phyloP scores from a whole-genome alignment of 2,797 vertebrate species.

The Setipinna tenuifilis region DNA sequence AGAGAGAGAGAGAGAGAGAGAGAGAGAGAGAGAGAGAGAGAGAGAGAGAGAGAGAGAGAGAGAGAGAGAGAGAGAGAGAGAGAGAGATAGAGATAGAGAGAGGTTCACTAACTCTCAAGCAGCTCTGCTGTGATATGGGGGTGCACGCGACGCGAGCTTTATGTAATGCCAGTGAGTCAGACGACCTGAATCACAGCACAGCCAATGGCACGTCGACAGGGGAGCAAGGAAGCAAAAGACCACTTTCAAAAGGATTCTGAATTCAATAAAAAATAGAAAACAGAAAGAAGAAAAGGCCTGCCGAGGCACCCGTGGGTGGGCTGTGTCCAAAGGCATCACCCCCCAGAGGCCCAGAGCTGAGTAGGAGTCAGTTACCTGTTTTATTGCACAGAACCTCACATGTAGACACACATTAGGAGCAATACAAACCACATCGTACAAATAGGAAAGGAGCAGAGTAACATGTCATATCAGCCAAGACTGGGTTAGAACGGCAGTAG shows the following conservation, averaged over 20 bases:
- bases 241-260: constrained; percentile 22
- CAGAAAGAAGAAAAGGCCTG: constrained; percentile 22
- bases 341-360: background rate
- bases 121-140: constrained; percentile 38
- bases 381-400: constrained; percentile 22
- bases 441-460: background rate
- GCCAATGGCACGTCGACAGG: background rate
- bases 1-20: background rate
- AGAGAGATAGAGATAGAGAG: constrained; percentile 29
- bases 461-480: background rate
- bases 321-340: constrained; percentile 13
- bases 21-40: background rate
- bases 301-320: background rate
- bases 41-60: constrained; percentile 33
- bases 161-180: constrained; percentile 60
- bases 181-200: constrained; percentile 49
- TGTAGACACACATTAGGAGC: constrained; percentile 26
- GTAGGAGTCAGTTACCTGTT: constrained; percentile 17
- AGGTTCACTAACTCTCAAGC: constrained; percentile 50
- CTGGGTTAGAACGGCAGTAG: background rate
- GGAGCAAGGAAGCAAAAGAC: constrained; percentile 28
- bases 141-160: constrained; percentile 50
- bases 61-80: constrained; percentile 46
- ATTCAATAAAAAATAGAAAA: constrained; percentile 14
- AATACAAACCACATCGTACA: background rate